A percentile compares a stretch with the other conserved stretches of the same genome.
Evolutionary conservation across 2,113 vertebrate species (phyloP).

Genomic region (Apteryx owenii): DNA sequence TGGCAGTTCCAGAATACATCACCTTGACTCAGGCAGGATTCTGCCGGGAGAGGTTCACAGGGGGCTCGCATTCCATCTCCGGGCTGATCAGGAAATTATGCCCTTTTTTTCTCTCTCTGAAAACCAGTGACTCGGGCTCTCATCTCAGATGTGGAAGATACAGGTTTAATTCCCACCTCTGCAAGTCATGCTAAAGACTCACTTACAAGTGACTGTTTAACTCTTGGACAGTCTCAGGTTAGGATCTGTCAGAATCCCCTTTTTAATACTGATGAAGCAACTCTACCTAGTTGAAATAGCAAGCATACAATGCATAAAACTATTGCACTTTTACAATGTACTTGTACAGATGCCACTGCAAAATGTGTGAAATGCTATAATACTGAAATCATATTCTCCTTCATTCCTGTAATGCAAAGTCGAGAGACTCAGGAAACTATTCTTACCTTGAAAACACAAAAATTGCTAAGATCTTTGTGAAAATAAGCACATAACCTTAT

Average conservation of each 20-base stretch:
- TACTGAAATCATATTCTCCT: rapidly evolving
- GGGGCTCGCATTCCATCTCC: not conserved
- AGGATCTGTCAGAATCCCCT: not conserved
- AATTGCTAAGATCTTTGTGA: not conserved
- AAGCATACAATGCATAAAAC: not conserved
- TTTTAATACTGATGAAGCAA: not conserved
- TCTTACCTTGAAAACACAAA: not conserved
- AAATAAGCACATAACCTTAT: not conserved
- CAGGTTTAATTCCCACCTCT: not conserved
- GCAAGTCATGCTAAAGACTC: not conserved
- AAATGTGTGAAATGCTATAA: rapidly evolving
- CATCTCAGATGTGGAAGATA: not conserved
- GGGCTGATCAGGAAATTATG: not conserved
- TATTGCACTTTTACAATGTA: not conserved
- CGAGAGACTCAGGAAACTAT: not conserved
- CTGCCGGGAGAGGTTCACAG: not conserved
- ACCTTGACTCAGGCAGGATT: not conserved
- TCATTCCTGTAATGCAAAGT: not conserved
- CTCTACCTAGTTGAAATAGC: not conserved
- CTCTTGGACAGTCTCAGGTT: not conserved
- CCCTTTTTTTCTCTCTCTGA: not conserved
- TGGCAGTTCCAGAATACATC: slow-evolving; percentile 1
- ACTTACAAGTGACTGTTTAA: not conserved
- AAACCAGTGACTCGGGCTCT: rapidly evolving
- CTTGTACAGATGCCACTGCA: not conserved